These are phyloP conservation scores for Eurypyga helias DNA, from an alignment of 2,113 vertebrate genomes.

Conservation along the genomic window DNA sequence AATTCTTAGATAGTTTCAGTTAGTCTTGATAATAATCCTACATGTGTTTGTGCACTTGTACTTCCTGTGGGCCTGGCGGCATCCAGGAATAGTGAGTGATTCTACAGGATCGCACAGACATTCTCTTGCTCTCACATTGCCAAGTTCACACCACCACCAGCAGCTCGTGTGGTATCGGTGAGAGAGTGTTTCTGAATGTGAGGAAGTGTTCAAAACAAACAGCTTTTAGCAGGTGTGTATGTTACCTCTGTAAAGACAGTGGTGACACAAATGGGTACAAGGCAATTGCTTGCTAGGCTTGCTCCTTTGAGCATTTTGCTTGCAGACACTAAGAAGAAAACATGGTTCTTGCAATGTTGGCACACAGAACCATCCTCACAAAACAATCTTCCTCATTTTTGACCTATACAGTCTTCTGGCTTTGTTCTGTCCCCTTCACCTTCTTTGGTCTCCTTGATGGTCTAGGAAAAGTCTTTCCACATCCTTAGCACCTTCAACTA, in stretches of 20 bases:
- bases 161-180: neutral
- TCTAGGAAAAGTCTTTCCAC: neutral
- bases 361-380: neutral
- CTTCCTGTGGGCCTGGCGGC: neutral
- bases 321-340: neutral
- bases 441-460: neutral
- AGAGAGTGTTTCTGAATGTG: neutral
- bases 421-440: neutral
- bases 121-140: neutral
- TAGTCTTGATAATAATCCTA: neutral
- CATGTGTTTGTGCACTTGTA: neutral
- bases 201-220: neutral
- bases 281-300: neutral
- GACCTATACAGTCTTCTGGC: neutral
- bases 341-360: accelerated
- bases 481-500: neutral
- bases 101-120: neutral
- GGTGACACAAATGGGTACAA: neutral
- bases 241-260: neutral
- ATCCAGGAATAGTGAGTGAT: neutral
- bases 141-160: neutral
- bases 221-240: neutral
- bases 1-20: neutral
- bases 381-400: neutral
- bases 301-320: neutral